Base-by-base conservation (phyloP, 2,888 invertebrate species). In the Cephus spinipes region DNA sequence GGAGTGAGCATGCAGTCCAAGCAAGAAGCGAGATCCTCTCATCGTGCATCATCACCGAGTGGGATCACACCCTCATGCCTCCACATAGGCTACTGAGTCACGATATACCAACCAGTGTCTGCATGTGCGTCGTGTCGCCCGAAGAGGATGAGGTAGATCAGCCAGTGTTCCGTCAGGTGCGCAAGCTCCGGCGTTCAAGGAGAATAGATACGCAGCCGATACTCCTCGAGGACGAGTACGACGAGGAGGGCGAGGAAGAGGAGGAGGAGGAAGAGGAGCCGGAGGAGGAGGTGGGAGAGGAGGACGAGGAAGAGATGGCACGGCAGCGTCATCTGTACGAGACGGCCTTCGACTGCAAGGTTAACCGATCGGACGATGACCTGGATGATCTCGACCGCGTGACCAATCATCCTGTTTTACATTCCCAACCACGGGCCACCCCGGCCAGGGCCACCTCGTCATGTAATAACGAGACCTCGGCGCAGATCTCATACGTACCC, bases 261-360 rank as follows among this genome's bases (percentile, higher is more conserved):
- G 87, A 87, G 79, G 88, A 90, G 84, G 90, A 85, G 90, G 92
- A 87, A 89, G 92, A 90, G 84, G 35, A 35, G 35, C 35, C 35
- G 35, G 90, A 82, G 83, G 89, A 76, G 82, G 89, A 83, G 69
- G 85, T 80, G 34, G 85, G 79, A 73, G 84, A 84, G 74, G 83
- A 82, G 40, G 92, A 92, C 87, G 92, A 92, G 80, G 94, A 94
- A 93, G 93, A 93, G 83, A 92, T 91, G 89, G 91, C 91, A 4
- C 93, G 95, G 79, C 94, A 94, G 91, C 94, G 96, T 87, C 96
- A 96, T 92, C 94, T 97, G 78, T 97, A 97, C 91, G 97, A 97
- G 92, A 97, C 97, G 78, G 97, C 97, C 79, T 97, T 97, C 92
- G 97, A 97, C 92, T 96, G 96, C 92, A 96, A 96, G 92, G 95